Percentiles rank a stretch among this genome's conserved stretches.
These are phyloP conservation scores for Hypsopygia costalis DNA, from an alignment of 2,888 invertebrate genomes.

Conservation along the genomic window DNA sequence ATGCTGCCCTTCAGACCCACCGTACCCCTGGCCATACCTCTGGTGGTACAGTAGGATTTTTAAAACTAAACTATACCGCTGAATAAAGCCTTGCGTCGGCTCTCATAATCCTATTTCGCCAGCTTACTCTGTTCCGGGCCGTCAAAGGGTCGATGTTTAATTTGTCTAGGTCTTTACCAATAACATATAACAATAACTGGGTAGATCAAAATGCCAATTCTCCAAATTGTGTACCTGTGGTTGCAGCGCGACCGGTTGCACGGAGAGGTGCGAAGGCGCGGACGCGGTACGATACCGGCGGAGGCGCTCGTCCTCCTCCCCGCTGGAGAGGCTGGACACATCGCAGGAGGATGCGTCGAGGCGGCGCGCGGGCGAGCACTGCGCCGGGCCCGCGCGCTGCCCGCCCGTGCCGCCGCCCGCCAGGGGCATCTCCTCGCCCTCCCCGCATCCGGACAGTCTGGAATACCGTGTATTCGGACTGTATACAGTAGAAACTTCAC, in stretches of 20 bases:
- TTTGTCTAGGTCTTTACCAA: too few relatives aligned
- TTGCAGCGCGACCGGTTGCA: constrained; percentile 21
- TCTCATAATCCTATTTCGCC: too few relatives aligned
- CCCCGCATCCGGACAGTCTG: constrained; percentile 71
- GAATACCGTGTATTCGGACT: constrained; percentile 11
- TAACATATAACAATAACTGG: too few relatives aligned
- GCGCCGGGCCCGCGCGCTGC: constrained; percentile 62
- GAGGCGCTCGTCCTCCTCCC: constrained; percentile 74
- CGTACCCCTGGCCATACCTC: too few relatives aligned
- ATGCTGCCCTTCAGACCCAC: too few relatives aligned
- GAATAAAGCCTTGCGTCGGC: too few relatives aligned
- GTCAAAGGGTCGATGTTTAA: too few relatives aligned
- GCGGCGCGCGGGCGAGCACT: constrained; percentile 70
- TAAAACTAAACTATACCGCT: too few relatives aligned
- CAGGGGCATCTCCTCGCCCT: constrained; percentile 73
- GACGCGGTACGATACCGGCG: constrained; percentile 66
- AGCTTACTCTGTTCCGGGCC: too few relatives aligned
- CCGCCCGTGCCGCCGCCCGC: constrained; percentile 43
- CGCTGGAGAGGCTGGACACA: constrained; percentile 72
- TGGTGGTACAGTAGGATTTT: too few relatives aligned
- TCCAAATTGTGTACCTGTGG: too few relatives aligned
- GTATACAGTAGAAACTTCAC: background rate
- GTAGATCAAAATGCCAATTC: too few relatives aligned
- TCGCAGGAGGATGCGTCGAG: constrained; percentile 75
- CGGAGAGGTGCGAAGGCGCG: constrained; percentile 26